A percentile compares a stretch with the other conserved stretches of the same genome.
phyloP scores from a whole-genome alignment of 2,888 invertebrate species.

The Epinotia ramella region DNA sequence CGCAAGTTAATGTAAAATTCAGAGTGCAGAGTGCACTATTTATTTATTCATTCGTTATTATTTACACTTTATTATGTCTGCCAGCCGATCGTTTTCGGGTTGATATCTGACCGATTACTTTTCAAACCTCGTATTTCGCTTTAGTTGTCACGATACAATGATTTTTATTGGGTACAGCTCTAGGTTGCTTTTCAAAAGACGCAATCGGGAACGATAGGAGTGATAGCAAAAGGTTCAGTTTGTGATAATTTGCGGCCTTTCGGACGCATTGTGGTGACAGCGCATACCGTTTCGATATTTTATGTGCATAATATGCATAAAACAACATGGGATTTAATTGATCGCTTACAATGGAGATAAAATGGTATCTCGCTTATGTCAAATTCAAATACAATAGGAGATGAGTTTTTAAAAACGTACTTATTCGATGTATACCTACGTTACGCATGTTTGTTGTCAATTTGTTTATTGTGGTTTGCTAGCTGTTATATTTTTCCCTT shows the following conservation, averaged over 20 bases:
- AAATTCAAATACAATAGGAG: not conserved
- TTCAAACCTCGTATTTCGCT: constrained; percentile 1
- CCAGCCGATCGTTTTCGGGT: constrained; percentile 50
- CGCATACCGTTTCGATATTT: constrained; percentile 34
- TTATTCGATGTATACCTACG: too few relatives aligned
- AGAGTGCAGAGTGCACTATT: constrained; percentile 50
- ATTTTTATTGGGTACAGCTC: not conserved
- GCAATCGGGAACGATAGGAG: constrained; percentile 1
- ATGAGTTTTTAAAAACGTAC: too few relatives aligned
- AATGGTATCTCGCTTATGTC: constrained; percentile 28
- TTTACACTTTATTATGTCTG: constrained; percentile 52
- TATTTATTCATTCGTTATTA: constrained; percentile 56
- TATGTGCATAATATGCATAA: constrained; percentile 41
- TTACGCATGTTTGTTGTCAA: too few relatives aligned
- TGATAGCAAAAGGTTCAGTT: not conserved
- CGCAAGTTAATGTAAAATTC: constrained; percentile 54
- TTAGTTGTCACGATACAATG: not conserved
- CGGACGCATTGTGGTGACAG: constrained; percentile 42
- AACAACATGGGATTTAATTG: constrained; percentile 42
- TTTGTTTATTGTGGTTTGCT: too few relatives aligned
- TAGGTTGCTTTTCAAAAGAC: not conserved
- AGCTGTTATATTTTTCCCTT: too few relatives aligned
- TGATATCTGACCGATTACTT: constrained; percentile 23
- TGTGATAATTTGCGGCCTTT: constrained; percentile 33
- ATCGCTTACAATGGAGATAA: constrained; percentile 36